phyloP scores from a whole-genome alignment of 2,888 invertebrate genomes.

The Folsomia candida region DNA sequence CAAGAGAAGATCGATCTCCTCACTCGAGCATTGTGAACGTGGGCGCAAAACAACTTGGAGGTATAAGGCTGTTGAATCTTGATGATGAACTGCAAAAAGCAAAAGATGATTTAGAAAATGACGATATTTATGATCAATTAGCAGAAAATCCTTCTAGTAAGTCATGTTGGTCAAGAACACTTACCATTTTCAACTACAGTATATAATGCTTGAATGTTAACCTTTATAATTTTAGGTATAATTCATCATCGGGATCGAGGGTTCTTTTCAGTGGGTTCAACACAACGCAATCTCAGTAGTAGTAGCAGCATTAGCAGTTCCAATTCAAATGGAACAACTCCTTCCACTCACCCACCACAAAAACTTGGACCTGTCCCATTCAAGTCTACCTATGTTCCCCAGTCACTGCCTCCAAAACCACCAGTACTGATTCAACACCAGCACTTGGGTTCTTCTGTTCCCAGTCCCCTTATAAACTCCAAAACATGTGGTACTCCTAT shows the following conservation, averaged over 20 bases:
- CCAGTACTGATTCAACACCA: constrained; percentile 28
- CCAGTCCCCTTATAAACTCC: constrained; percentile 10
- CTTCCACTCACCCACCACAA: constrained; percentile 22
- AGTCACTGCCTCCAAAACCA: constrained; percentile 43
- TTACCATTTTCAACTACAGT: background rate
- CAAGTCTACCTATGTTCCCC: constrained; percentile 41
- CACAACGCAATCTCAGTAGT: constrained; percentile 46
- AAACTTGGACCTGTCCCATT: constrained; percentile 47
- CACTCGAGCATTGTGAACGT: constrained; percentile 54
- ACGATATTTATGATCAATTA: constrained; percentile 58
- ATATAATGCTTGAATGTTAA: background rate
- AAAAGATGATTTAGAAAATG: constrained; percentile 59
- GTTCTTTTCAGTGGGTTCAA: constrained; percentile 33
- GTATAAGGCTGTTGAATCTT: constrained; percentile 53
- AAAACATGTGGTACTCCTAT: constrained; percentile 15
- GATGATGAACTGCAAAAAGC: constrained; percentile 59
- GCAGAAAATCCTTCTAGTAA: constrained; percentile 56
- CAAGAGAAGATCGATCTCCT: constrained; percentile 49
- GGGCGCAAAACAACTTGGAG: constrained; percentile 35
- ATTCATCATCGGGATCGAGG: constrained; percentile 47
- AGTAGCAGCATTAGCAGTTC: constrained; percentile 50
- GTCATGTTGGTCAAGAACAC: constrained; percentile 9
- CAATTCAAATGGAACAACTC: constrained; percentile 39
- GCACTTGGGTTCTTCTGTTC: constrained; percentile 14
- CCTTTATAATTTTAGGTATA: constrained; percentile 39